Evolutionary conservation across 1,140 invertebrate species (phyloP).

Genomic region (Bombus vancouverensis): DNA sequence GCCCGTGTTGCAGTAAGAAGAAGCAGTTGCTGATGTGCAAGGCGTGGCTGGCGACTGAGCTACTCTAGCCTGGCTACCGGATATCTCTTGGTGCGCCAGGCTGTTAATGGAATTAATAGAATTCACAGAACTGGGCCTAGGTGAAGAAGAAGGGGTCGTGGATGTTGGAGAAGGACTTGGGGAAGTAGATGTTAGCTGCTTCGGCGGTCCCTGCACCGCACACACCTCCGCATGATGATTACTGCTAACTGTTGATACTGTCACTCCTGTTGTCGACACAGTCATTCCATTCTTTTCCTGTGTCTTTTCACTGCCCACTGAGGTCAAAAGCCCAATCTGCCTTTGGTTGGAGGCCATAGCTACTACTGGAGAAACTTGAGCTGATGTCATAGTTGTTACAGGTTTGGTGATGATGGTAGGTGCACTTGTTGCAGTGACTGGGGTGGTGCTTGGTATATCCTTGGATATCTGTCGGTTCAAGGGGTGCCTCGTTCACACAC

Average conservation of each 20-base stretch:
- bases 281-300: conserved; percentile 76
- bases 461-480: conserved; percentile 85
- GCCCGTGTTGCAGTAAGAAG: conserved; percentile 74
- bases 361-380: conserved; percentile 75
- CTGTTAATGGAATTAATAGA: conserved; percentile 75
- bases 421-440: conserved; percentile 77
- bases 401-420: conserved; percentile 79
- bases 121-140: conserved; percentile 74
- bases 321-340: conserved; percentile 74
- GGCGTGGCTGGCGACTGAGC: conserved; percentile 72
- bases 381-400: conserved; percentile 74
- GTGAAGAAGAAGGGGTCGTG: conserved; percentile 77
- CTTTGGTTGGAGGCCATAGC: conserved; percentile 74
- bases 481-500: conserved; percentile 80
- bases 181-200: conserved; percentile 80
- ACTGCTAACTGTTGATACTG: conserved; percentile 61
- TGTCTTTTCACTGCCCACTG: conserved; percentile 66
- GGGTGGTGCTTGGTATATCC: conserved; percentile 82
- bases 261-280: conserved; percentile 57
- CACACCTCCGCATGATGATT: conserved; percentile 82
- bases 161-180: conserved; percentile 77
- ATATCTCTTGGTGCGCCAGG: conserved; percentile 71
- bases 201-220: conserved; percentile 81
- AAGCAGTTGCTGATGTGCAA: conserved; percentile 71
- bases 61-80: conserved; percentile 69